Base-by-base conservation (phyloP, 2,888 invertebrate genomes). In the Halocaridina rubra region DNA sequence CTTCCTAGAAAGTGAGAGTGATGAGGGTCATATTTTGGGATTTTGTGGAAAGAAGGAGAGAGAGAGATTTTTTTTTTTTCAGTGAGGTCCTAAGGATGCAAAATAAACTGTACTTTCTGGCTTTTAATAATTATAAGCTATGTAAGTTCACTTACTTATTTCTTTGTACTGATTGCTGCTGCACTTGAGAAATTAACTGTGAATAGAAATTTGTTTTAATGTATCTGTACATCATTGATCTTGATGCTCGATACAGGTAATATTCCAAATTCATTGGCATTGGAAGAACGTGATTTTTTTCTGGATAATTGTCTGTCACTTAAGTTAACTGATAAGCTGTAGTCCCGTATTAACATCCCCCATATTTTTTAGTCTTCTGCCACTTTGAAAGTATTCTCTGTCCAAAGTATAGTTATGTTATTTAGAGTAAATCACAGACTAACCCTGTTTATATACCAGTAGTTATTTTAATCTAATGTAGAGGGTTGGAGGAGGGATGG, bases 161-260 rank as follows among this genome's bases (percentile, higher is more conserved):
- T 81, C 75, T 75, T 64, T 75, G 75, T 75, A 81, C 81, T 81
- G 75, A 72, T 67, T 59, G 76, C 75, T 64, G 64, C 53, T 16
- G 74, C 81, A 76, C 81, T 81, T 75, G 81, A 81, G 81, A 81
- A 81, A 76, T 76, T 72, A 81, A 81, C 81, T 81, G 81, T 64
- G 75, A 81, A 81, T 81, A 81, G 81, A 81, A 81, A 81, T 67
- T 75, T 53, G 72, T 81, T 81, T 39, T 69, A 80, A n/a, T n/a
- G n/a, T n/a, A n/a, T n/a, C n/a, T 59, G 57, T 59, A 59, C 76
- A 76, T 22, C n/a, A n/a, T n/a, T n/a, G n/a, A n/a, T n/a, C n/a
- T n/a, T n/a, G n/a, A n/a, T n/a, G n/a, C n/a, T n/a, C n/a, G n/a
- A n/a, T n/a, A n/a, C n/a, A n/a, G n/a, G n/a, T n/a, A n/a, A n/a